Conservation (phyloP, 2,888 invertebrate species). For the Rhimphoctona megacephalus region DNA sequence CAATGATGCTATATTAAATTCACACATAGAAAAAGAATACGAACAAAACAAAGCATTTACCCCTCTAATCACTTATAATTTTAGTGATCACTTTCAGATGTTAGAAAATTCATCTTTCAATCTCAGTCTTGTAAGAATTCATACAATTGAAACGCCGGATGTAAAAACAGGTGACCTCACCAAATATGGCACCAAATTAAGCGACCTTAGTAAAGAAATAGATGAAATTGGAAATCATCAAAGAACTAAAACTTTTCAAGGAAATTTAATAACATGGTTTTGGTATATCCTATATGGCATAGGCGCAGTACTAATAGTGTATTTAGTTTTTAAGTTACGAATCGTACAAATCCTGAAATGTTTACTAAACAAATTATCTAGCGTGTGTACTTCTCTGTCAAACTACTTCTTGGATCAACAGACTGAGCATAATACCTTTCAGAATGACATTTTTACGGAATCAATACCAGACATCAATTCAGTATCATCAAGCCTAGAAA, state of each 20-base stretch:
- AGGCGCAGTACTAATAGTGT: slow-evolving; percentile 15
- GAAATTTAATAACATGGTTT: slow-evolving; percentile 29
- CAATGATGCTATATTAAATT: background rate
- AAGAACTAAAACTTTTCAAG: slow-evolving; percentile 39
- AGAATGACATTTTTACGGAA: background rate
- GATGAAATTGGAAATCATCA: slow-evolving; percentile 49
- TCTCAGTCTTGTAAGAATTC: slow-evolving; percentile 43
- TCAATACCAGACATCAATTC: background rate
- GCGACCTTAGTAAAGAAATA: slow-evolving; percentile 41
- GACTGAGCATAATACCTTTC: background rate
- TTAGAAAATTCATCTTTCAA: slow-evolving; percentile 27
- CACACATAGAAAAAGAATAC: background rate
- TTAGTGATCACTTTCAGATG: slow-evolving; percentile 42
- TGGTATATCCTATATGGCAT: slow-evolving; percentile 28
- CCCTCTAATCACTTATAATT: slow-evolving; percentile 19
- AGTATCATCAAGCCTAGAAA: background rate
- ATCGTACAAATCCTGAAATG: slow-evolving; percentile 24
- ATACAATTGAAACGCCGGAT: slow-evolving; percentile 40
- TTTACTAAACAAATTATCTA: background rate
- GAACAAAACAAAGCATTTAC: slow-evolving; percentile 2
- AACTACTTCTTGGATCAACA: background rate
- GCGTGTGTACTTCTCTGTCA: background rate
- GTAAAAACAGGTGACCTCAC: slow-evolving; percentile 47
- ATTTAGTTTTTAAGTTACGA: slow-evolving; percentile 43
- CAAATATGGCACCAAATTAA: slow-evolving; percentile 47